These are phyloP conservation scores for Apistogramma diplotaenia DNA, from an alignment of 2,113 vertebrate species.

Conservation along the genomic window DNA sequence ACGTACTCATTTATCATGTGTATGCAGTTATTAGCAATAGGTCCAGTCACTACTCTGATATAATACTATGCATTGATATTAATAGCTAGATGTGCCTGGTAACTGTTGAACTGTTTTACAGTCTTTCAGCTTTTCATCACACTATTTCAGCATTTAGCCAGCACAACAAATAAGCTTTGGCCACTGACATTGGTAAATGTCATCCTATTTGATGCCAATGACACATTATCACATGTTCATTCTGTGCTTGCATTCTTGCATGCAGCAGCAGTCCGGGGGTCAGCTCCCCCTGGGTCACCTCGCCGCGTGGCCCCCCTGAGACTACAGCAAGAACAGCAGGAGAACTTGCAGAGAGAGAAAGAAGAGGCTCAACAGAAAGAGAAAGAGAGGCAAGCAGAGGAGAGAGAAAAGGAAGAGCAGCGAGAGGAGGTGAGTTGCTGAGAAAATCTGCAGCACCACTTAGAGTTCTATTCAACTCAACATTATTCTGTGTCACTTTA, in stretches of 20 bases:
- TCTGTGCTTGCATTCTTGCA: neutral
- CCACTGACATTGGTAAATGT: too few species aligned
- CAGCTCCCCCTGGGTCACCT: slow-evolving; percentile 58
- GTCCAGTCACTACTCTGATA: slow-evolving; percentile 42
- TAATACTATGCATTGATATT: slow-evolving; percentile 30
- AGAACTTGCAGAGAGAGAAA: slow-evolving; percentile 68
- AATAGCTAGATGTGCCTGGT: neutral
- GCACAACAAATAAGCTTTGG: neutral
- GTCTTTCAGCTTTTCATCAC: neutral
- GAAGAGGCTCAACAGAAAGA: slow-evolving; percentile 72
- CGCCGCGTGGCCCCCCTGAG: slow-evolving; percentile 50
- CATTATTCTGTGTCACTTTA: neutral
- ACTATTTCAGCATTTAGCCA: neutral
- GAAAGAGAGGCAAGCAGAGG: slow-evolving; percentile 49
- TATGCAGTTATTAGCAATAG: slow-evolving; percentile 52
- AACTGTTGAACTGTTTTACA: neutral
- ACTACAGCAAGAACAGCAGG: slow-evolving; percentile 68
- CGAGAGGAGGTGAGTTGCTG: slow-evolving; percentile 58
- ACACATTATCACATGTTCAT: too few species aligned
- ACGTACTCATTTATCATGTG: slow-evolving; percentile 52
- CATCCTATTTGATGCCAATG: too few species aligned
- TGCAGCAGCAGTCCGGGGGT: slow-evolving; percentile 53
- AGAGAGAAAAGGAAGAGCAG: slow-evolving; percentile 52
- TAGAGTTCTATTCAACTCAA: neutral
- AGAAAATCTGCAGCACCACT: neutral